These are phyloP conservation scores for Aptenodytes patagonicus DNA, from an alignment of 2,113 vertebrate species.

Conservation along the genomic window DNA sequence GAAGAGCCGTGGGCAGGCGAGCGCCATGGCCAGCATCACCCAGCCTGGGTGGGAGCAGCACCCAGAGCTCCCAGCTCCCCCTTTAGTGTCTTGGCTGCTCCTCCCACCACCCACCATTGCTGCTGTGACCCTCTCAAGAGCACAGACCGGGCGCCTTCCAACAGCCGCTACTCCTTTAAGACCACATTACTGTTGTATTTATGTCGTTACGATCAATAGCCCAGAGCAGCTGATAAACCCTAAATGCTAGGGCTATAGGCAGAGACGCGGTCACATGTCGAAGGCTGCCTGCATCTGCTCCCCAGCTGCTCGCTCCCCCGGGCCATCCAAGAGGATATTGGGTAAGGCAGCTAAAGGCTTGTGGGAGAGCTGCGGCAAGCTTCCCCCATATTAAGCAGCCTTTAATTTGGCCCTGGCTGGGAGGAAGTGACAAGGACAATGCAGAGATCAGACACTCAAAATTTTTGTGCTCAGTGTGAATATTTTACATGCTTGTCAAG, in stretches of 20 bases:
- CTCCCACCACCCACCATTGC: background rate
- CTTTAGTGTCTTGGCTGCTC: background rate
- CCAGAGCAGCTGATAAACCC: constrained; percentile 38
- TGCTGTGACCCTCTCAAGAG: background rate
- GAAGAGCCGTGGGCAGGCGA: background rate
- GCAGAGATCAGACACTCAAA: constrained; percentile 27
- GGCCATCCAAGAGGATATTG: constrained; percentile 4
- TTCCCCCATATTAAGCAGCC: constrained; percentile 4
- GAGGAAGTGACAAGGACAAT: constrained; percentile 48
- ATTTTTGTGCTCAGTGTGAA: constrained; percentile 5
- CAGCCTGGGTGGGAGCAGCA: background rate
- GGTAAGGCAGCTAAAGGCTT: background rate
- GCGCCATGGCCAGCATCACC: background rate
- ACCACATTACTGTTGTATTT: background rate
- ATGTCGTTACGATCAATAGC: background rate
- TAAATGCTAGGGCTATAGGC: background rate
- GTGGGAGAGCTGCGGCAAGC: background rate
- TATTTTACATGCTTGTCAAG: constrained; percentile 49
- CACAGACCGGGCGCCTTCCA: background rate
- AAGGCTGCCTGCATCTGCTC: constrained; percentile 59
- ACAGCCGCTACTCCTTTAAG: background rate
- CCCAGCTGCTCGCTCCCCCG: constrained; percentile 62
- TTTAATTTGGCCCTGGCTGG: constrained; percentile 39
- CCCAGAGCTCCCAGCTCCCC: background rate
- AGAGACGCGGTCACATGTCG: background rate